Evolutionary conservation across 2,888 invertebrate genomes (phyloP), one percentile per base, ranked within the genome.

Genomic region (Schizaphis graminum): DNA sequence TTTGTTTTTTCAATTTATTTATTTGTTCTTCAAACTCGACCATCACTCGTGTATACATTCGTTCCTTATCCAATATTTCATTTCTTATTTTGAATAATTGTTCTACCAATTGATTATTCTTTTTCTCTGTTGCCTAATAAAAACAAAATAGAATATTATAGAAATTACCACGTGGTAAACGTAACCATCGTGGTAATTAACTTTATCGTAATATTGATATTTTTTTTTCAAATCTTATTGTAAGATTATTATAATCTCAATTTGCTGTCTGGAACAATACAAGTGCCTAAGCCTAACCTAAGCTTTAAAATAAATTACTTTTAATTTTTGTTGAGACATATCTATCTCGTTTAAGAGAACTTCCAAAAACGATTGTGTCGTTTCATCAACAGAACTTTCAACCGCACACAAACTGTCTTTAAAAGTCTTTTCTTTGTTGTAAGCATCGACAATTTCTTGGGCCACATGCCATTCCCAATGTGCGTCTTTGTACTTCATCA

Each of bases 381-480:
- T 41, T 49, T 94, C 90, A 86, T 94, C 90, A 7, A 10, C 47
- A 47, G 93, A 85, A 41, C 21, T 85, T 49, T 90, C 93, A 47
- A 61, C 57, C 41, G 49, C 85, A 26, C 89, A 89, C 84, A 93
- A 89, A 44, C 86, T 93, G 24, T 93, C 89, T 90, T 94, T 90
- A 49, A 61, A 47, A 35, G 35, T 5, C 21, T 89, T 94, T 94
- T 94, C 93, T 47, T 86, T 94, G 28, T 57, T 61, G 24, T 94
- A 94, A 16, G 49, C 85, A n/a, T 90, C 57, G 26, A 90, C n/a
- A 28, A 94, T 41, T 41, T 94, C 84, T 41, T 94, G 90, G 41
- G 77, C 93, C 26, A 91, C 53, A 85, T 90, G 89, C 93, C 93
- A 94, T 86, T 94, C 93, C 93, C 89, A 90, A 86, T 94, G 90